These are phyloP conservation scores for Drosophila subpulchrella DNA, from an alignment of 1,140 invertebrate genomes.

Conservation along the genomic window DNA sequence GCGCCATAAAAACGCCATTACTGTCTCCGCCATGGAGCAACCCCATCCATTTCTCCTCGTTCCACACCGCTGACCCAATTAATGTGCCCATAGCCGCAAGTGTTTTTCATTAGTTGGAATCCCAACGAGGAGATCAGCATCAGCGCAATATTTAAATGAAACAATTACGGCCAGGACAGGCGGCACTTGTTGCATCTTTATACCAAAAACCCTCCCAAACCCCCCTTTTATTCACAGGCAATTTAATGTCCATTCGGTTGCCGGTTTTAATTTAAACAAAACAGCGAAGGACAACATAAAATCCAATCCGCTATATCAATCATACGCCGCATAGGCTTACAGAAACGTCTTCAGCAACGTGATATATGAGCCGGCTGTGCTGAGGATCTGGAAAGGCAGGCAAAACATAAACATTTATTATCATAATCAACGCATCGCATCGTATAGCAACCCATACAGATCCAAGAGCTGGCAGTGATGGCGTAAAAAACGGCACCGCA, in stretches of 20 bases:
- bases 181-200: slow-evolving; percentile 34
- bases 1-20: slow-evolving; percentile 60
- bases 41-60: neutral
- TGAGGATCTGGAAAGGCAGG: slow-evolving; percentile 63
- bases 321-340: slow-evolving; percentile 71
- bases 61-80: slow-evolving; percentile 54
- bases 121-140: slow-evolving; percentile 37
- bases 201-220: neutral
- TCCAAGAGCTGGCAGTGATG: slow-evolving; percentile 72
- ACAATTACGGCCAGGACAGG: slow-evolving; percentile 50
- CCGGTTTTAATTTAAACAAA: slow-evolving; percentile 58
- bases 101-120: slow-evolving; percentile 71
- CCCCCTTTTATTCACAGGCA: slow-evolving; percentile 18
- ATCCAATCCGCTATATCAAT: slow-evolving; percentile 62
- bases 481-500: slow-evolving; percentile 81
- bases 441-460: slow-evolving; percentile 54
- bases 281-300: slow-evolving; percentile 13
- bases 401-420: slow-evolving; percentile 59
- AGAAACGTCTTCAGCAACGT: slow-evolving; percentile 78
- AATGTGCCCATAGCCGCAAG: slow-evolving; percentile 66
- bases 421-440: slow-evolving; percentile 50
- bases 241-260: slow-evolving; percentile 45
- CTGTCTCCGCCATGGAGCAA: slow-evolving; percentile 14
- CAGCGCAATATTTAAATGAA: slow-evolving; percentile 52
- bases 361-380: slow-evolving; percentile 82